Conservation (phyloP, 2,113 vertebrate species). For the Colinus virginianus region DNA sequence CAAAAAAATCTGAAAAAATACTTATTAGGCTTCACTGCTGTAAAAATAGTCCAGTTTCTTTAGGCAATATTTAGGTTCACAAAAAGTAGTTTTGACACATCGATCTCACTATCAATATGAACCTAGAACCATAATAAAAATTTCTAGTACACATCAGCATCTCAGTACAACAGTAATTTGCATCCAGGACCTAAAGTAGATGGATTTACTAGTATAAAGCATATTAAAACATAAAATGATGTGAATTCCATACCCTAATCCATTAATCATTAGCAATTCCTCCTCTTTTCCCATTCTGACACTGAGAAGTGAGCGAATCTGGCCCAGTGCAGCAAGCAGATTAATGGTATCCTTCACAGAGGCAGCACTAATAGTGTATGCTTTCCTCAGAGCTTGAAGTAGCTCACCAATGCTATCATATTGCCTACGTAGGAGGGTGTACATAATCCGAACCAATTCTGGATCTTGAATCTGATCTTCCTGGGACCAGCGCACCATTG, state of each 20-base stretch:
- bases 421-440: slow-evolving; percentile 91
- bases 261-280: slow-evolving; percentile 97
- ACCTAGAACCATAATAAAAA: not conserved
- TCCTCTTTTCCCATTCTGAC: slow-evolving; percentile 98
- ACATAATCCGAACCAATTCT: slow-evolving; percentile 94
- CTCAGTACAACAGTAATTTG: not conserved
- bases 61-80: not conserved
- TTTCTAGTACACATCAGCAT: not conserved
- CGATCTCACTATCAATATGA: too few relatives aligned
- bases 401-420: slow-evolving; percentile 98
- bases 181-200: not conserved
- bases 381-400: slow-evolving; percentile 92
- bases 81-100: not conserved
- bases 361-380: slow-evolving; percentile 93
- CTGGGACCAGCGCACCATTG: slow-evolving; percentile 97
- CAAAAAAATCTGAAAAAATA: not conserved
- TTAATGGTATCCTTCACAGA: slow-evolving; percentile 94
- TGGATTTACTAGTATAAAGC: not conserved
- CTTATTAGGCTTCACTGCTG: not conserved
- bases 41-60: not conserved
- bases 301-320: slow-evolving; percentile 95
- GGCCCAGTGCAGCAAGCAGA: slow-evolving; percentile 93
- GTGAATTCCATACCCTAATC: slow-evolving; percentile 86
- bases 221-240: not conserved
- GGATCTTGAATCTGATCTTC: slow-evolving; percentile 96